Percentiles rank a stretch among this genome's conserved stretches.
These are phyloP conservation scores for Pogonognathellus flavescens DNA, from an alignment of 1,140 invertebrate genomes.

Conservation along the genomic window DNA sequence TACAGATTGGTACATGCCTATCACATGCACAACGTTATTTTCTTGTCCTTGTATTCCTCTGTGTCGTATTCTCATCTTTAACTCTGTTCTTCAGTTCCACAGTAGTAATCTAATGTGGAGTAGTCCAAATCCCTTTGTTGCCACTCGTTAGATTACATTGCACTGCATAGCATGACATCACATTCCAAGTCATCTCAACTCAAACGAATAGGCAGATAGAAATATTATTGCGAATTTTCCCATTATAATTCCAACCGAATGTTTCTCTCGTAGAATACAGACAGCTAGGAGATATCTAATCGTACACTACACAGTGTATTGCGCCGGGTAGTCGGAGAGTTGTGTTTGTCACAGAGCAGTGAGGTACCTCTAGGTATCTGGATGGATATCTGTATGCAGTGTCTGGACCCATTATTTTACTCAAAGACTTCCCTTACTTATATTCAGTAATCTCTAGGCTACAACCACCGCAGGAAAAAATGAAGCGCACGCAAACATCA, in stretches of 20 bases:
- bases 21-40: no score
- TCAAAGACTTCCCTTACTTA: no score
- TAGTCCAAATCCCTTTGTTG: neutral
- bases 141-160: neutral
- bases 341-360: no score
- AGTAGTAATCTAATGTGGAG: neutral
- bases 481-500: no score
- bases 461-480: no score
- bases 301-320: no score
- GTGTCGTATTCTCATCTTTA: conserved; percentile 3
- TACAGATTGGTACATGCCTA: no score
- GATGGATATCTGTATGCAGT: neutral
- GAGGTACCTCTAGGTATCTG: no score
- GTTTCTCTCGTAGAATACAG: neutral
- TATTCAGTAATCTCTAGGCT: no score
- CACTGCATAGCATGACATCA: conserved; percentile 14
- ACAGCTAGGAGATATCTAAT: no score
- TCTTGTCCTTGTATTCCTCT: neutral
- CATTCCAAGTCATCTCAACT: neutral
- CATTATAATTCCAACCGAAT: conserved; percentile 16
- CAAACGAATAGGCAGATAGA: conserved; percentile 22
- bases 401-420: no score
- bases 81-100: neutral
- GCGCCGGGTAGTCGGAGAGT: no score
- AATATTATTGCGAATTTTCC: conserved; percentile 36